Conservation (phyloP, 2,888 invertebrate genomes). For the Protonemura montana region DNA sequence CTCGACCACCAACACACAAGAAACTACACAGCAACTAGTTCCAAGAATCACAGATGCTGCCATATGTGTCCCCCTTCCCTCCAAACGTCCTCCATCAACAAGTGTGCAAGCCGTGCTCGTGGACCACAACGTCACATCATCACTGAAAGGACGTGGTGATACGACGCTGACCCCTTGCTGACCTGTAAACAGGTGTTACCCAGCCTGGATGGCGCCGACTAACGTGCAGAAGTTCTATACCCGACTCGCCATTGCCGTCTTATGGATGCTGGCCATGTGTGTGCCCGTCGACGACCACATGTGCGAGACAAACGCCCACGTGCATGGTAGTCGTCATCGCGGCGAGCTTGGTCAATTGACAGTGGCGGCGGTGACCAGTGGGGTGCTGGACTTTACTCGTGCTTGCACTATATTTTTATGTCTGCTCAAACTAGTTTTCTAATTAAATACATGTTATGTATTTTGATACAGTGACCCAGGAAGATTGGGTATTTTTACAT, state of each 20-base stretch:
- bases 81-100: constrained; percentile 12
- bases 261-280: not conserved
- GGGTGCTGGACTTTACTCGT: no score
- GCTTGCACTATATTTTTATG: no score
- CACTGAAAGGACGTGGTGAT: not conserved
- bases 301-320: not conserved
- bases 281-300: not conserved
- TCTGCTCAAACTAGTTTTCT: no score
- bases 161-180: not conserved
- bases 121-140: not conserved
- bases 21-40: not conserved
- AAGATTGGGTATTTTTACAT: no score
- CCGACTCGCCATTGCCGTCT: not conserved
- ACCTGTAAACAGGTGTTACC: constrained; percentile 13
- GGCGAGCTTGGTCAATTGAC: not conserved
- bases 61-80: not conserved
- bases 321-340: not conserved
- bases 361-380: no score
- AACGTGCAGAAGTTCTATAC: no score
- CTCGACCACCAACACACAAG: not conserved
- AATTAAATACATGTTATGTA: no score
- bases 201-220: not conserved
- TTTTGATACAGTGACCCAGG: no score
- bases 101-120: not conserved
- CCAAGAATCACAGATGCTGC: not conserved